Conservation (phyloP, 2,113 vertebrate species). For the Artemisiospiza belli region DNA sequence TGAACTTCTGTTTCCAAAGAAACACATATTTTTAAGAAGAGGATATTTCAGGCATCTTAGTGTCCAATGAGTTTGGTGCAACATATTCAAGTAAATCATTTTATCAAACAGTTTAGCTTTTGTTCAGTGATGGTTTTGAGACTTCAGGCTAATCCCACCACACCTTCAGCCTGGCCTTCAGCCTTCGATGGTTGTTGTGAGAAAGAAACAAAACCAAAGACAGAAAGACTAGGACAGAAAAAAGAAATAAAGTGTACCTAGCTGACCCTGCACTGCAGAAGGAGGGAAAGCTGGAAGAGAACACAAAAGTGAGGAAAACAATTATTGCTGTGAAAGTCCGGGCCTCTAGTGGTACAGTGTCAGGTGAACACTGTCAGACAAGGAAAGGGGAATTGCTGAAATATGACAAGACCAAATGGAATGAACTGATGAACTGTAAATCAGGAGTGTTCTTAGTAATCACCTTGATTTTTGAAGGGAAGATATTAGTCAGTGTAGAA, state of each 20-base stretch:
- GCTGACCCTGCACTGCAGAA: background rate
- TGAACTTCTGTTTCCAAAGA: background rate
- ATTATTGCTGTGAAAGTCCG: background rate
- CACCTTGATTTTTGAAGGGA: background rate
- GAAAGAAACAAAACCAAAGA: background rate
- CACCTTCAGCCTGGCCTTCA: background rate
- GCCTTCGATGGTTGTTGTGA: accelerated
- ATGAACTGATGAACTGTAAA: background rate
- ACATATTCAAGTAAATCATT: background rate
- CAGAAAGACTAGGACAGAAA: background rate
- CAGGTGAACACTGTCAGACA: background rate
- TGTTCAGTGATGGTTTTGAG: background rate
- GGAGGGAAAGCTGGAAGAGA: background rate
- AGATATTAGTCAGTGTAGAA: background rate
- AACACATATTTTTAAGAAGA: background rate
- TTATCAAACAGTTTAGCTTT: background rate
- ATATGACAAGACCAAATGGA: background rate
- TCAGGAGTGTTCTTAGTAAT: background rate
- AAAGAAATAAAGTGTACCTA: background rate
- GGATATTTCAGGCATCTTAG: background rate
- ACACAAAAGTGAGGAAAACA: background rate
- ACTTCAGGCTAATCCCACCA: background rate
- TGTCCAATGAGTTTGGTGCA: background rate
- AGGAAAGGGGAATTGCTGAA: background rate
- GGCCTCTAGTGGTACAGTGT: background rate